Evolutionary conservation across 1,140 invertebrate species (phyloP).

Genomic region (Micrasema minimum): DNA sequence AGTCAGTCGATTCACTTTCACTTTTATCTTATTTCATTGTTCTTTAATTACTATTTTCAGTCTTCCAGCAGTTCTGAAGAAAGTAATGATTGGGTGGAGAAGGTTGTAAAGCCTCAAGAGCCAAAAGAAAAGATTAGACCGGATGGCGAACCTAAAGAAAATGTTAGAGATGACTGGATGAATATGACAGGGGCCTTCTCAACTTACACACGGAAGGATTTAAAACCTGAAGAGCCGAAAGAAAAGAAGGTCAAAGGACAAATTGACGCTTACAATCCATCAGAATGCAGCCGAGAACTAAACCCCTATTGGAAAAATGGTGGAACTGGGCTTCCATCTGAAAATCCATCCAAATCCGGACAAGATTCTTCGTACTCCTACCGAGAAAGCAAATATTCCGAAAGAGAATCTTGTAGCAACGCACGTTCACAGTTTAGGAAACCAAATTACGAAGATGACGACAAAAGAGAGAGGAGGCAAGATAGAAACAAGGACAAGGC

Average conservation of each 20-base stretch:
- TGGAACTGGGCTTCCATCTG: constrained; percentile 79
- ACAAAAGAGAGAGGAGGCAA: constrained; percentile 20
- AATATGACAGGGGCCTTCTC: constrained; percentile 63
- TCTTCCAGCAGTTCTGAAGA: constrained; percentile 45
- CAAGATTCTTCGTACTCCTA: background rate
- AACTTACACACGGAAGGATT: constrained; percentile 62
- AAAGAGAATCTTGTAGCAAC: constrained; percentile 49
- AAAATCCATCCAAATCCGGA: background rate
- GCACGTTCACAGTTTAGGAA: constrained; percentile 63
- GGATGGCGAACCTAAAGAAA: constrained; percentile 40
- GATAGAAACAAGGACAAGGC: background rate
- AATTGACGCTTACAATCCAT: constrained; percentile 74
- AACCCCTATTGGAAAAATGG: constrained; percentile 95
- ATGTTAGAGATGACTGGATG: constrained; percentile 69
- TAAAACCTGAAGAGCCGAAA: constrained; percentile 60
- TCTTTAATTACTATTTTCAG: too few species aligned
- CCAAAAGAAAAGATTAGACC: background rate
- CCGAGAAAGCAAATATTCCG: background rate
- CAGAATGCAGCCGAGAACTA: constrained; percentile 79
- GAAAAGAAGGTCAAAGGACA: constrained; percentile 65
- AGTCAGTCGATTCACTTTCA: too few species aligned
- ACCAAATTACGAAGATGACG: constrained; percentile 58
- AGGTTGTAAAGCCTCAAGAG: constrained; percentile 45
- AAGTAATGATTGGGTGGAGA: constrained; percentile 70
- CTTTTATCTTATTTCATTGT: too few species aligned